Evolutionary conservation across 2,888 invertebrate genomes (phyloP), one percentile per base, ranked within the genome.

Genomic region (Dysmachus trigonus): DNA sequence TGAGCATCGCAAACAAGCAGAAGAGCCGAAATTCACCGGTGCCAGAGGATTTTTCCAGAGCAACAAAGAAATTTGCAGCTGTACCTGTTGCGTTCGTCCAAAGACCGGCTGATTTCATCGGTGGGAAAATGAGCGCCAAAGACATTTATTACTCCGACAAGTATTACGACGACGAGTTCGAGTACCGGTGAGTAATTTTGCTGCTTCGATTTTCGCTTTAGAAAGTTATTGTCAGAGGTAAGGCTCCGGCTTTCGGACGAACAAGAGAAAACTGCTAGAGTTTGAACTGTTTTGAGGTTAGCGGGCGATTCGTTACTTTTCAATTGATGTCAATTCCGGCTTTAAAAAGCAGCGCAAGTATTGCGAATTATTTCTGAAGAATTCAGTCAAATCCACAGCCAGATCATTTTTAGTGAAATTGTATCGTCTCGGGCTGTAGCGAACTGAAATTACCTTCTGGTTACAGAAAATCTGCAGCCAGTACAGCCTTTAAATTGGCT

Each of bases 111-210:
- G 22, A 62, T 27, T 10, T 22, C 62, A 5, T 62, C 62, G 62
- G 62, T 53, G 35, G 87, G 6, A 87, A 89, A 79, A 95, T 95
- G 95, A 92, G 94, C 88, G 89, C 89, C 72, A 95, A 95, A 91
- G 95, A 96, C 88, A 98, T 98, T 90, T 98, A 96, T 91, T 98
- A 98, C 92, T 98, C 98, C 0, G 97, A 97, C 88, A 98, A 98
- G 94, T 98, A 98, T 92, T 96, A 95, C 90, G 98, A 98, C 90
- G 97, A 97, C 87, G 94, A 96, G 89, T 97, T 95, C 90, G 98
- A 98, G 92, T 98, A 98, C 93, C 96, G 98, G 98, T 98, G 94
- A 92, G 92, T 91, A 27, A 15, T 15, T 27, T 76, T 76, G 13
- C 4, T 22, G 38, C 3, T 62, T 62, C 7, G n/a, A 15, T 62